These are phyloP conservation scores for Gallinago stenura DNA, from an alignment of 2,797 vertebrate species.

Conservation along the genomic window DNA sequence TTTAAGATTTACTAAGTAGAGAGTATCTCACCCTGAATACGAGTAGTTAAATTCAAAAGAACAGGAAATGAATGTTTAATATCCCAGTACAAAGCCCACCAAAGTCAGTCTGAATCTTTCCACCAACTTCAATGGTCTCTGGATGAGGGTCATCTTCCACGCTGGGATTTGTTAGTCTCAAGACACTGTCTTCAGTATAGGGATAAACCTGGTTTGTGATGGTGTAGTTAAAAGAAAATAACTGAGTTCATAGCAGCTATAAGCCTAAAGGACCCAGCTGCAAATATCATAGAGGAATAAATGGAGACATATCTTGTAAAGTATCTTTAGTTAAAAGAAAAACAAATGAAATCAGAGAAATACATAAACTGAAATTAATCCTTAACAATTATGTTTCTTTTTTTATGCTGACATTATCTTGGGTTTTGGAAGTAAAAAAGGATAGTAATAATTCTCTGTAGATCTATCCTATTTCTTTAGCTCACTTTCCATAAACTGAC, in stretches of 20 bases:
- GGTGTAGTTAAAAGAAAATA: conserved; percentile 26
- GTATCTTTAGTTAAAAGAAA: conserved; percentile 17
- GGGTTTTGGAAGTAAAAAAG: background rate
- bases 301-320: background rate
- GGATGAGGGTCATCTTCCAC: background rate
- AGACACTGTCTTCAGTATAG: background rate
- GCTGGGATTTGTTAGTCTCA: conserved; percentile 1
- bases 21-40: background rate
- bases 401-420: background rate
- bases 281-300: conserved; percentile 39
- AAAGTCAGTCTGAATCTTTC: conserved; percentile 3
- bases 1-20: background rate
- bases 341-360: background rate
- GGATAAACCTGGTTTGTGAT: conserved; percentile 25
- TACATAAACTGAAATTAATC: conserved; percentile 18
- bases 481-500: conserved; percentile 18
- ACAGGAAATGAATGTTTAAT: background rate
- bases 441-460: background rate
- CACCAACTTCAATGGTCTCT: background rate
- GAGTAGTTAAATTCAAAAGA: background rate
- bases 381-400: background rate
- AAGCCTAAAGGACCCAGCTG: background rate
- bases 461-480: background rate
- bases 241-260: background rate
- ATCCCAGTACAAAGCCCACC: background rate